These are phyloP conservation scores for Babyrousa celebensis DNA, from an alignment of 2,797 vertebrate species.

Conservation along the genomic window DNA sequence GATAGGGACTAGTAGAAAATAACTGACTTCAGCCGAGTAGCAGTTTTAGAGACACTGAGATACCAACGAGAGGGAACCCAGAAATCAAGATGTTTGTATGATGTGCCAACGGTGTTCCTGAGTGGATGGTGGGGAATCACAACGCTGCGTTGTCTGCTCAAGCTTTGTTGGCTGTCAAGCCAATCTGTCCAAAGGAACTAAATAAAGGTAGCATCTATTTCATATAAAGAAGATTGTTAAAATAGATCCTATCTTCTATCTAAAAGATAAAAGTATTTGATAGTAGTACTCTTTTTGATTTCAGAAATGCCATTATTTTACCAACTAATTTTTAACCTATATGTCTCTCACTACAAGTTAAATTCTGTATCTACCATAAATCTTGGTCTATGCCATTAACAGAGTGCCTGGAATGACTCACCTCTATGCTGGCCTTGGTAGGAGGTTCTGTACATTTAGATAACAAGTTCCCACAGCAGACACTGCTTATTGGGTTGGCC, in stretches of 20 bases:
- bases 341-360: not conserved
- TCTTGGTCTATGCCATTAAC: not conserved
- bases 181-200: not conserved
- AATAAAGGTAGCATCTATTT: not conserved
- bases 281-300: not conserved
- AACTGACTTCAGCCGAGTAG: not conserved
- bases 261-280: not conserved
- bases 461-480: not conserved
- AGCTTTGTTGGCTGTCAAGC: not conserved
- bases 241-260: not conserved
- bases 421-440: not conserved
- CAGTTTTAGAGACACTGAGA: not conserved
- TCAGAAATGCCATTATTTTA: constrained; percentile 46
- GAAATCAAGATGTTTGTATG: not conserved
- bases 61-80: not conserved
- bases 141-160: not conserved
- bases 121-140: not conserved
- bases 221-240: not conserved
- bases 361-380: not conserved
- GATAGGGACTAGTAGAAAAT: not conserved
- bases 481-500: not conserved
- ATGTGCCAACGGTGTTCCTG: not conserved
- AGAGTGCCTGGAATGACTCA: not conserved
- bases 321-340: not conserved
- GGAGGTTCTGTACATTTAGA: not conserved